phyloP scores from a whole-genome alignment of 2,888 invertebrate genomes.

The Taenaris catops region DNA sequence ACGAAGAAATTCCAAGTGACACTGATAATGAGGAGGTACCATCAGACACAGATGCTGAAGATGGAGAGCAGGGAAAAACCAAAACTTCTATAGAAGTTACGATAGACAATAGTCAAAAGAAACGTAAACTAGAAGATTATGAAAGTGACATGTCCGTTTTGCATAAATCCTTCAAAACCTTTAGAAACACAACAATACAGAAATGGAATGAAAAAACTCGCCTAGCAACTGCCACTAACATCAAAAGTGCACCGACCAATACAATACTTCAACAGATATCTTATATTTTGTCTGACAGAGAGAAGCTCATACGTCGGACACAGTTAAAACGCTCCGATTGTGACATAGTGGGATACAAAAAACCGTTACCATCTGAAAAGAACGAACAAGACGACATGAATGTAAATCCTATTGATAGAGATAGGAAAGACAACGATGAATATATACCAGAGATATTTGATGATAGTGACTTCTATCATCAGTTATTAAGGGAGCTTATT shows the following conservation, averaged over 20 bases:
- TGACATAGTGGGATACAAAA: conserved; percentile 81
- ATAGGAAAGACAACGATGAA: conserved; percentile 74
- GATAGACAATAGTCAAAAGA: conserved; percentile 39
- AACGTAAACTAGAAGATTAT: conserved; percentile 80
- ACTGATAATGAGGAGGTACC: conserved; percentile 84
- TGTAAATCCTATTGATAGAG: conserved; percentile 35
- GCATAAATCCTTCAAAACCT: conserved; percentile 82
- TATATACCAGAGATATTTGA: conserved; percentile 94
- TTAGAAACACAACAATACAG: conserved; percentile 89
- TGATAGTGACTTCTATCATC: conserved; percentile 98
- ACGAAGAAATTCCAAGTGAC: conserved; percentile 68
- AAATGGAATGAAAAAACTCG: conserved; percentile 98
- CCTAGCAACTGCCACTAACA: conserved; percentile 82
- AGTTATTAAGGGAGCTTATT: conserved; percentile 93
- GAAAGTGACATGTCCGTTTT: conserved; percentile 75
- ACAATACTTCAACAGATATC: conserved; percentile 91
- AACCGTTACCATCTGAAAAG: conserved; percentile 29
- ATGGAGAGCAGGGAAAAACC: conserved; percentile 32
- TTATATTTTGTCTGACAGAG: conserved; percentile 88
- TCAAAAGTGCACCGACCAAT: conserved; percentile 81
- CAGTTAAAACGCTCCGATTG: conserved; percentile 89
- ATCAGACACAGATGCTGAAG: conserved; percentile 78
- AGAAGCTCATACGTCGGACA: conserved; percentile 87
- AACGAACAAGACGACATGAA: conserved; percentile 32
- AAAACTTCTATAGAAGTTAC: conserved; percentile 27